These are phyloP conservation scores for Invenusta paracnida DNA, from an alignment of 2,888 invertebrate genomes.

Conservation along the genomic window DNA sequence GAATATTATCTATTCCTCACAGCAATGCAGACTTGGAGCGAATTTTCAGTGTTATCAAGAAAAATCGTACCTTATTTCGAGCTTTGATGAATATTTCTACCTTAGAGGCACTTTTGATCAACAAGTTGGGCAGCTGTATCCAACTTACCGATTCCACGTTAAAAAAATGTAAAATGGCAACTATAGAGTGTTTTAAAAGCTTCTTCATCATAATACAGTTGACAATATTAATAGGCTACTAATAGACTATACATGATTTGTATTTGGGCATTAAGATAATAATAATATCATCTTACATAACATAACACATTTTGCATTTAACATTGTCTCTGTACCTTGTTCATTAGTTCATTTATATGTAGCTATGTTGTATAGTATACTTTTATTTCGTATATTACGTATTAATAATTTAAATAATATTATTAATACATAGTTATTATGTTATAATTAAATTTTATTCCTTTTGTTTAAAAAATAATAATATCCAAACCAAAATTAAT, in stretches of 20 bases:
- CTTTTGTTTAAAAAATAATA: neutral
- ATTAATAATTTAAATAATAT: neutral
- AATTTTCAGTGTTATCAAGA: neutral
- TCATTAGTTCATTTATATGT: neutral
- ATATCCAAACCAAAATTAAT: too few species aligned
- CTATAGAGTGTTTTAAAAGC: neutral
- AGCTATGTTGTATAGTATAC: neutral
- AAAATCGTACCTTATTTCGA: neutral
- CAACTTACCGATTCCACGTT: neutral
- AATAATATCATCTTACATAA: neutral
- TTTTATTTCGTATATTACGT: neutral
- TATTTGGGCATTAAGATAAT: neutral
- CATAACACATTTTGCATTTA: neutral
- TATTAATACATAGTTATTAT: neutral
- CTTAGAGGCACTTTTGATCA: neutral
- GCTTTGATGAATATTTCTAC: neutral
- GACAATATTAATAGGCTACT: neutral
- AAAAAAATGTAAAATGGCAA: neutral
- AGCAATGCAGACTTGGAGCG: neutral
- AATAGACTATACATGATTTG: neutral
- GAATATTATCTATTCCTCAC: neutral
- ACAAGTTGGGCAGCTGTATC: neutral
- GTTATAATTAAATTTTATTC: neutral
- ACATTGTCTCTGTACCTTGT: neutral
- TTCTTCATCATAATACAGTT: neutral